Base-by-base conservation (phyloP, 2,888 invertebrate genomes). In the Amphipyra tragopoginis region DNA sequence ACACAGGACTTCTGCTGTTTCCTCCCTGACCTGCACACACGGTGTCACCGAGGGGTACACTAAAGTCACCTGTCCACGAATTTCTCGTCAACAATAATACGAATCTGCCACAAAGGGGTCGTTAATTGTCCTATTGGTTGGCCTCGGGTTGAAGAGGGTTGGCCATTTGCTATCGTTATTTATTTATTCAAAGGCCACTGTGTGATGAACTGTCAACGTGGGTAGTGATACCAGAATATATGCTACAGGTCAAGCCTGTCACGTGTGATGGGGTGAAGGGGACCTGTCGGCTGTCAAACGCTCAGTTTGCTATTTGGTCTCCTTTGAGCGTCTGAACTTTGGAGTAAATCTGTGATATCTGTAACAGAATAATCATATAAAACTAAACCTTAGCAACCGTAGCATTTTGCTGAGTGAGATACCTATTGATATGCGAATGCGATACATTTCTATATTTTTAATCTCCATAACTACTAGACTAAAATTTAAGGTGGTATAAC, bases 51-150 rank as follows among this genome's bases (percentile, higher is more conserved):
- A 49, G 44, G 44, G 51, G 44, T 50, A 59, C 48, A 68, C 52
- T 65, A 64, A 61, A 64, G 66, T 74, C 77, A 82, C 88, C 86
- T 88, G 88, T 87, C 53, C 82, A 36, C 51, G 51, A 48, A 72
- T 72, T 43, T 53, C 53, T 79, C 83, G 83, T 90, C 88, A 91
- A 91, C 91, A 91, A 92, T 92, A 90, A 90, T 89, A 86, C 81
- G 75, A 80, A 84, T 80, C 80, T 72, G 77, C 87, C 83, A 78
- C 89, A 88, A 86, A 86, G 90, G 87, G 81, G 51, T 82, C 86
- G 88, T 89, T 92, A 92, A 93, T 93, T 93, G 92, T 92, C 90
- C 89, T 89, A 90, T 92, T 91, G 91, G 89, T 87, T 85, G 82
- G 77, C 77, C 75, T 73, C 61, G 80, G 86, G 86, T 86, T 89